Base-by-base conservation (phyloP, 1,140 invertebrate genomes). In the Zaprionus ornatus region DNA sequence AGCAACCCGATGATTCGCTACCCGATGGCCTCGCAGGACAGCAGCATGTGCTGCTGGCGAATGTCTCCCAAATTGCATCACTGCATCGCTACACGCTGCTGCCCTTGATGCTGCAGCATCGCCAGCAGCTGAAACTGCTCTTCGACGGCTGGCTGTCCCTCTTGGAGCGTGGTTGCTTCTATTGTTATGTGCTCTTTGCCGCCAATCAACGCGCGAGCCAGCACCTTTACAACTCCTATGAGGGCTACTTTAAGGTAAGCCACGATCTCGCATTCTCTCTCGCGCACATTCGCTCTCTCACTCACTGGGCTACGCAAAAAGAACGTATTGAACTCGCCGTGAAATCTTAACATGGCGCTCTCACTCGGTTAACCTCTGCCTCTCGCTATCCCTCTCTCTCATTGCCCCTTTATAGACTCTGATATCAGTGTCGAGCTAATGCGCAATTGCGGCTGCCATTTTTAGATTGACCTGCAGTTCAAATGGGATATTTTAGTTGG, bases 231-330 rank as follows among this genome's bases (percentile, higher is more conserved):
- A 12, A 65, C 12, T 10, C 19, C 1, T 35, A 76, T 37, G 64
- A 67, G 48, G 1, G 56, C 0, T 73, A 68, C 55, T 77, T 79
- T 54, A 79, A 76, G 77, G 73, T 72, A 60, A 62, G 61, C 29
- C 10, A 48, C 19, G 7, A n/a, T 17, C 7, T 42, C 7, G 12
- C 19, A 9, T 17, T 9, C 45, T 2, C 19, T 13, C 45, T 13
- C 17, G 12, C 37, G 15, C 37, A 2, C 13, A 12, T 2, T 37
- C 35, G 9, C 13, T 37, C 35, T 37, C 4, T 4, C 37, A 15
- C 1, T 29, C 29, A 10, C 29, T 29, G 29, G 6, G 27, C 12
- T 35, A 35, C 12, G 12, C 32, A 35, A 40, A 10, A 1, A 15
- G 37, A 0, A n/a, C 37, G 37, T 15, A 5, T 5, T 40, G 4